Percentiles rank a stretch among this genome's conserved stretches.
These are phyloP conservation scores for Trichogramma pretiosum DNA, from an alignment of 1,140 invertebrate genomes.

Conservation along the genomic window DNA sequence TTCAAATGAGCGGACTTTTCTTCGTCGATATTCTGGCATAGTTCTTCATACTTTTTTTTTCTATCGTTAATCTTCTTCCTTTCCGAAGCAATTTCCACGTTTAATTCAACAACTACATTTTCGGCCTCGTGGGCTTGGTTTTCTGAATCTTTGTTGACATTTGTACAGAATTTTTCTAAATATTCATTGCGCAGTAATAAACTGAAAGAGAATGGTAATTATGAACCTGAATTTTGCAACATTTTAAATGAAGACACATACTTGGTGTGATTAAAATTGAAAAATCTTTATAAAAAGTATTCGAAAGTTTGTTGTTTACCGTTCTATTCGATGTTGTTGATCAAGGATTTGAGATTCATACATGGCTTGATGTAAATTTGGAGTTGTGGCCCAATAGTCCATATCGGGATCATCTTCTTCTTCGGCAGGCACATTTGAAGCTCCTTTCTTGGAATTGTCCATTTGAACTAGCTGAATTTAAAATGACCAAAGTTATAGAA, in stretches of 20 bases:
- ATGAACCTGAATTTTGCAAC: neutral
- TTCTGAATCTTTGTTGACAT: neutral
- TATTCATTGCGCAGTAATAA: slow-evolving; percentile 28
- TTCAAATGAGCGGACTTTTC: slow-evolving; percentile 21
- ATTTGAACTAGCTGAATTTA: no score
- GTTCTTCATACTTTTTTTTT: slow-evolving; percentile 21
- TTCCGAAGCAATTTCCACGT: slow-evolving; percentile 22
- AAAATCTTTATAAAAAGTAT: neutral
- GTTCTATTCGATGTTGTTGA: slow-evolving; percentile 24
- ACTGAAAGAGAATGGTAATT: slow-evolving; percentile 20
- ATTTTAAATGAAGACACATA: slow-evolving; percentile 5
- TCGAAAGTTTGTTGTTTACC: slow-evolving; percentile 18
- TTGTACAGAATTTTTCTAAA: slow-evolving; percentile 17
- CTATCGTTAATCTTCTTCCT: slow-evolving; percentile 19
- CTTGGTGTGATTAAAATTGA: neutral
- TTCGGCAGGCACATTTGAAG: no score
- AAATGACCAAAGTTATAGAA: no score
- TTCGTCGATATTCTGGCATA: slow-evolving; percentile 5
- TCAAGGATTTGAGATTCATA: slow-evolving; percentile 29
- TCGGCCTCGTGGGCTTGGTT: slow-evolving; percentile 19
- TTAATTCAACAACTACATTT: slow-evolving; percentile 28
- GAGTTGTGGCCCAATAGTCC: no score
- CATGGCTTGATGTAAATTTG: slow-evolving; percentile 31
- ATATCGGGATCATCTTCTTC: slow-evolving; percentile 10
- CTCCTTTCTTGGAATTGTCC: no score